A percentile compares a stretch with the other conserved stretches of the same genome.
Evolutionary conservation across 2,113 vertebrate species (phyloP).

Genomic region (Porphyrio hochstetteri): DNA sequence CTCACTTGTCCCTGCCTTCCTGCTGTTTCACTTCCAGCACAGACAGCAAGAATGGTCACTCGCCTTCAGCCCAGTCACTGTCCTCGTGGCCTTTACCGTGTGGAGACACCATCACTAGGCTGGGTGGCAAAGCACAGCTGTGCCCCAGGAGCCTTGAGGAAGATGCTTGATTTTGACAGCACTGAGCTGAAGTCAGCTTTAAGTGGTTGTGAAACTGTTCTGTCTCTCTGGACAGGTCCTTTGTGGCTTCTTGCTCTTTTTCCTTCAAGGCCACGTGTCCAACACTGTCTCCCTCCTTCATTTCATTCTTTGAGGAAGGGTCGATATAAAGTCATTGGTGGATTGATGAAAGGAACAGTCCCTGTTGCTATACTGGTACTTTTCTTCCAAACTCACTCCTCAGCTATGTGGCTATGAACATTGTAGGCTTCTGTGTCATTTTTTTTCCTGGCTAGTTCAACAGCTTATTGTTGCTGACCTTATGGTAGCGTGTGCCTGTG

Average conservation of each 20-base stretch:
- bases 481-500: not conserved
- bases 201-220: not conserved
- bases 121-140: not conserved
- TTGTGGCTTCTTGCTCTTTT: not conserved
- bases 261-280: not conserved
- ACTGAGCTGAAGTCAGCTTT: not conserved
- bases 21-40: not conserved
- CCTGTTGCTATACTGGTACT: not conserved
- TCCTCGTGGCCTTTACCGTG: not conserved
- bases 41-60: not conserved
- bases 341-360: not conserved
- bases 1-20: not conserved
- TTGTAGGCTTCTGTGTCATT: rapidly evolving
- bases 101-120: rapidly evolving
- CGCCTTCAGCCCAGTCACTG: rapidly evolving
- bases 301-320: not conserved
- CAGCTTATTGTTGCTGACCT: rapidly evolving
- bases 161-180: not conserved
- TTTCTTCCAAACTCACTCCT: not conserved
- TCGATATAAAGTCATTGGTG: not conserved
- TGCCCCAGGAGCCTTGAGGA: not conserved
- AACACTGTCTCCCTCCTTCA: not conserved
- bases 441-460: not conserved
- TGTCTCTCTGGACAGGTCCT: not conserved
- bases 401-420: not conserved